Evolutionary conservation across 2,888 invertebrate genomes (phyloP), one percentile per base, ranked within the genome.

Genomic region (Maniola hyperantus): DNA sequence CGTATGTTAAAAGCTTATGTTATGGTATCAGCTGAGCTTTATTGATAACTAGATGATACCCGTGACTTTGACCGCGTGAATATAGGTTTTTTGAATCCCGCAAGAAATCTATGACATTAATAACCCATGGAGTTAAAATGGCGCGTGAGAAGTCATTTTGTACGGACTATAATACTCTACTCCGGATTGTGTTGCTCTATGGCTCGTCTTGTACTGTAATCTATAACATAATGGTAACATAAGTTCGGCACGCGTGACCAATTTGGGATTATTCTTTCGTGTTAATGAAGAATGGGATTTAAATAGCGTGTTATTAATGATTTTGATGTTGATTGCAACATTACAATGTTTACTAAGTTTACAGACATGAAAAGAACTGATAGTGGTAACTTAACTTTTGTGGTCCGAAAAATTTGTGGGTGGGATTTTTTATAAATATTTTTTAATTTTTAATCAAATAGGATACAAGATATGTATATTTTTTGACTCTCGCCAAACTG

Each of bases 301-400:
- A 87, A 89, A 80, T 83, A 83, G 82, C 83, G 74, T 82, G 82
- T 79, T 86, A 87, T 87, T 87, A 83, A 87, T 84, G 82, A 78
- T 36, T 73, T 55, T 54, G 11, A 59, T 54, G 33, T 60, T 20
- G 44, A 53, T 60, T 65, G 34, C 39, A 26, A n/a, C 44, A 13
- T 55, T 48, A 55, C 57, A 50, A 57, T 57, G 55, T 61, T 61
- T 66, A 48, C 54, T 55, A 54, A 46, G 26, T 36, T 65, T 54
- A 20, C 6, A 34, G 2, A 42, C 13, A 34, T 15, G 10, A 36
- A 54, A 26, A 7, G 46, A 48, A 48, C n/a, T 48, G 18, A 48
- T 48, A 6, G 15, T 15, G 15, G 15, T 6, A 15, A 15, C 7
- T 36, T 6, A 8, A 36, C 6, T 36, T 36, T 11, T 13, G 13